Conservation (phyloP, 2,113 vertebrate species). For the Lynx canadensis region DNA sequence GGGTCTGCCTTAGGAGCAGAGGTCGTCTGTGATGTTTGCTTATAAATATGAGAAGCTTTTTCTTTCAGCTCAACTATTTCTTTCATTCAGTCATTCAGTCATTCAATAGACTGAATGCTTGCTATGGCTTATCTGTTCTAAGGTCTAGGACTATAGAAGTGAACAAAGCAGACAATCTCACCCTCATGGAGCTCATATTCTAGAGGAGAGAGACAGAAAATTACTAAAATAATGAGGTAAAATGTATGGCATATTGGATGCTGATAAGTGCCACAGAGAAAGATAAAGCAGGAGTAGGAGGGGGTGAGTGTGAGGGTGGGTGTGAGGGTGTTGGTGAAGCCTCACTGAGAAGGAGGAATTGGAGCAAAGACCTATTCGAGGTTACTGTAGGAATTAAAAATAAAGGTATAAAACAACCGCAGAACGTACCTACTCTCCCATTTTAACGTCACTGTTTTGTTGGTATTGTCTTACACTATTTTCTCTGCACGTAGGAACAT, state of each 20-base stretch:
- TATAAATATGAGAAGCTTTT: background rate
- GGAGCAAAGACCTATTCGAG: background rate
- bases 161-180: background rate
- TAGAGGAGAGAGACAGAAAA: background rate
- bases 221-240: background rate
- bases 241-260: background rate
- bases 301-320: no score
- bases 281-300: background rate
- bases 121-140: background rate
- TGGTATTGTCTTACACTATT: background rate
- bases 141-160: background rate
- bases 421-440: background rate
- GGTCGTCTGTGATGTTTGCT: background rate
- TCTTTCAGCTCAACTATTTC: background rate
- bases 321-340: background rate
- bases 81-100: background rate
- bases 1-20: background rate
- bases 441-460: background rate
- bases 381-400: background rate
- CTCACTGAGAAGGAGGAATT: background rate
- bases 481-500: background rate
- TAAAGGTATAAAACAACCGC: background rate
- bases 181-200: background rate
- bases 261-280: background rate
- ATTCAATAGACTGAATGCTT: background rate